Evolutionary conservation across 2,888 invertebrate genomes (phyloP), one percentile per base, ranked within the genome.

Genomic region (Sarcophaga variegata): DNA sequence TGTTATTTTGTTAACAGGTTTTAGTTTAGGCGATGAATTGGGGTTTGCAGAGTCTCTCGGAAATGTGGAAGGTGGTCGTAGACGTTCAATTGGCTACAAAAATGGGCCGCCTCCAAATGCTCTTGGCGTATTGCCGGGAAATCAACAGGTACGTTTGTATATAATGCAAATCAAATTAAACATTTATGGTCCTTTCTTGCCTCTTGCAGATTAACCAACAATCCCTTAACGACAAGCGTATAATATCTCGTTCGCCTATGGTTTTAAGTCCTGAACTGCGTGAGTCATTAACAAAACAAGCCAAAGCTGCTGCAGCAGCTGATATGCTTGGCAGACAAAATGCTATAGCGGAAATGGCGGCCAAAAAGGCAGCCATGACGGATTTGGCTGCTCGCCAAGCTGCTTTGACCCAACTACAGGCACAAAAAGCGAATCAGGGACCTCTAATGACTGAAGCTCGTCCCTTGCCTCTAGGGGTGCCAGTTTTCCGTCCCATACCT

Each of bases 21-120:
- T 98, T 93, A 97, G 97, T 91, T 94, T 97, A 20, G 97, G 97
- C 20, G 97, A 98, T 91, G 97, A 97, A 92, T 94, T 97, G 85
- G 97, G 97, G 45, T 97, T 98, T 91, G 95, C 95, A 89, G 97
- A 98, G 91, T 97, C 97, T 0, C 93, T 97, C 69, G 96, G 97
- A 2, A 97, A 97, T 92, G 92, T 96, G 89, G 97, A 97, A 91
- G 95, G 95, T 67, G 95, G 95, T 89, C 95, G 96, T 87, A 94
- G 97, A 88, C 94, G 97, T 79, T 96, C 96, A 0, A 95, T 96
- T 80, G 95, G 93, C 91, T 92, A 95, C 81, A 94, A 94, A 90
- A 95, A 95, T 90, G 94, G 93, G 0, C 94, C 94, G 2, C 93
- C 94, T 6, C 94, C 94, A 79, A 92, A 94, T 89, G 78, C 89